A percentile compares a stretch with the other conserved stretches of the same genome.
Evolutionary conservation across 1,140 invertebrate genomes (phyloP).

Genomic region (Leptinotarsa lineolata): DNA sequence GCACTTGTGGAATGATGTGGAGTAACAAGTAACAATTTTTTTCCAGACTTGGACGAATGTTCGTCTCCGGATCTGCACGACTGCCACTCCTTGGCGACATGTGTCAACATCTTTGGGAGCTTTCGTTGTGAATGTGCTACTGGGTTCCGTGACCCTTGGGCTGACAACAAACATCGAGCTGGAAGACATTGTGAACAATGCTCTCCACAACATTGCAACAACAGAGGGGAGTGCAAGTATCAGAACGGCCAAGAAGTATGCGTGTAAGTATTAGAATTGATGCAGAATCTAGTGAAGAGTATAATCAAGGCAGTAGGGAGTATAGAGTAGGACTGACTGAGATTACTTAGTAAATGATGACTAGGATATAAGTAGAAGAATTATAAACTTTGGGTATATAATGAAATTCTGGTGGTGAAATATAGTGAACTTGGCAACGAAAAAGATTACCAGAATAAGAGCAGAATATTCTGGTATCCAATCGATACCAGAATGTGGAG

Average conservation of each 20-base stretch:
- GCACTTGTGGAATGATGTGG: no score
- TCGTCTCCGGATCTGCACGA: constrained; percentile 84
- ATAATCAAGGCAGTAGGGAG: no score
- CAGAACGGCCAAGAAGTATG: constrained; percentile 76
- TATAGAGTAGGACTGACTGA: no score
- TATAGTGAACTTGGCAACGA: no score
- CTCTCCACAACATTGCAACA: constrained; percentile 77
- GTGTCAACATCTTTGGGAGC: constrained; percentile 87
- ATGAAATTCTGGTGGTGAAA: no score
- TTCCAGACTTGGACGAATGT: constrained; percentile 88
- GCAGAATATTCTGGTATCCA: no score
- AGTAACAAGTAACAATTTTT: constrained; percentile 11
- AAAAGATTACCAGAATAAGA: no score
- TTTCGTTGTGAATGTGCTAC: constrained; percentile 84
- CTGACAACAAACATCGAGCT: constrained; percentile 65
- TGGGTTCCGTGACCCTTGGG: constrained; percentile 77
- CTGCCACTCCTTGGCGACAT: constrained; percentile 83
- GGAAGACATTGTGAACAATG: constrained; percentile 80
- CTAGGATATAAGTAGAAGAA: no score
- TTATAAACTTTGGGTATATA: no score
- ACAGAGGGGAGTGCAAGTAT: constrained; percentile 81
- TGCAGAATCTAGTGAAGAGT: no score
- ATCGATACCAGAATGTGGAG: no score
- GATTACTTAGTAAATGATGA: no score
- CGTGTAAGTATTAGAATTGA: constrained; percentile 65